These are phyloP conservation scores for Octomys mimax DNA, from an alignment of 2,797 vertebrate genomes.

Conservation along the genomic window DNA sequence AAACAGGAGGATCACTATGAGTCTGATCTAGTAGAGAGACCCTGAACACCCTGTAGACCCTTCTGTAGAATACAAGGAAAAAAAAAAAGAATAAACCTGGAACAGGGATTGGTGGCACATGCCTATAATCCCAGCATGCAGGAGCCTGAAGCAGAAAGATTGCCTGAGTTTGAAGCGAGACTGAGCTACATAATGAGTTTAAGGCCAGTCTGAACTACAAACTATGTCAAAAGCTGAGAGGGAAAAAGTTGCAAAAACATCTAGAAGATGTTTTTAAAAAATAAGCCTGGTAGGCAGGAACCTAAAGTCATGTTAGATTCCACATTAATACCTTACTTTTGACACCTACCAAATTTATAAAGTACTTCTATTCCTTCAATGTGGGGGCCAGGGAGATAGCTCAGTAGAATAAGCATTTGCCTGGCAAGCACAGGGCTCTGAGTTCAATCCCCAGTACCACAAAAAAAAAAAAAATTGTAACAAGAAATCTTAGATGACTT, in stretches of 20 bases:
- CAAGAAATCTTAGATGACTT: constrained; percentile 54
- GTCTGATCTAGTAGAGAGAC: no score
- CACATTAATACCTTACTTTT: constrained; percentile 62
- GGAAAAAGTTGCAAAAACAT: neutral
- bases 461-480: neutral
- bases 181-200: neutral
- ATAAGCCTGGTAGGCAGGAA: neutral
- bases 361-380: neutral
- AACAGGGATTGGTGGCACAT: neutral
- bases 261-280: constrained; percentile 31
- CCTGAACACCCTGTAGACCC: no score
- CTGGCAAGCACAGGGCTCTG: no score
- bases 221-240: neutral
- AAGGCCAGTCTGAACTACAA: neutral
- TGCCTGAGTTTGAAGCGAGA: neutral
- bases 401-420: no score
- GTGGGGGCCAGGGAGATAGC: neutral
- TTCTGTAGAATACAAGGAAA: no score
- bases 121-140: neutral
- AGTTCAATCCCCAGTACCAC: no score
- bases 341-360: constrained; percentile 48
- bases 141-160: neutral
- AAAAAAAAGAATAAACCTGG: neutral
- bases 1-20: no score
- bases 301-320: constrained; percentile 13